Percentiles rank a stretch among this genome's conserved stretches.
Conservation (phyloP, 64 coral and sea anemone species). For the Montipora capricornis region DNA sequence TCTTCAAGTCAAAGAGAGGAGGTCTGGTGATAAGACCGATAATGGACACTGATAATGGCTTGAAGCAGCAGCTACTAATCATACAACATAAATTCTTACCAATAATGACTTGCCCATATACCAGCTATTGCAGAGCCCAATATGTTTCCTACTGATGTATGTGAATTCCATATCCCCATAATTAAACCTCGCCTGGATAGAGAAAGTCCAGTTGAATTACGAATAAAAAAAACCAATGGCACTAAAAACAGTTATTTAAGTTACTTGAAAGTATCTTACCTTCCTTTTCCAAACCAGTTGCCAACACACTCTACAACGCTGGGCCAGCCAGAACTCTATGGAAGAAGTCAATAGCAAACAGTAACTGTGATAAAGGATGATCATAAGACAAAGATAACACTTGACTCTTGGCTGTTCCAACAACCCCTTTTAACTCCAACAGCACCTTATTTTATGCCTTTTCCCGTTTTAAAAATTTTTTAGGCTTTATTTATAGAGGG, state of each 20-base stretch:
- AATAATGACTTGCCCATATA: conserved; percentile 86
- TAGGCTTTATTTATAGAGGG: too few species aligned
- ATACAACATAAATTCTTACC: conserved; percentile 44
- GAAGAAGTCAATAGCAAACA: not conserved
- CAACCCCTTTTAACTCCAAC: too few species aligned
- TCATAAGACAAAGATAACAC: too few species aligned
- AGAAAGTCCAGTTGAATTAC: not conserved
- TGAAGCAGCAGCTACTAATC: too few species aligned
- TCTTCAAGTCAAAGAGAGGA: too few species aligned
- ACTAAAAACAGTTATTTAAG: too few species aligned
- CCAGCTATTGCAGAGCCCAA: conserved; percentile 91
- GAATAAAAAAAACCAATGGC: too few species aligned
- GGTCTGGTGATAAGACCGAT: too few species aligned
- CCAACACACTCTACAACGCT: conserved; percentile 98
- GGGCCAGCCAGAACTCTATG: conserved; percentile 92
- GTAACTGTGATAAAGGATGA: not conserved
- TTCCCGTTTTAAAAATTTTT: too few species aligned
- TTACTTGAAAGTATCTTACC: conserved; percentile 31
- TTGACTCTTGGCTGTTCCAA: too few species aligned
- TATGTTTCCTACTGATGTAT: conserved; percentile 98
- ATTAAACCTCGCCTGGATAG: conserved; percentile 87
- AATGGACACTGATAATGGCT: too few species aligned
- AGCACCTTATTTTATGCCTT: too few species aligned
- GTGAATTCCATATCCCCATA: conserved; percentile 99
- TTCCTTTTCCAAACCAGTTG: conserved; percentile 99